A percentile compares a stretch with the other conserved stretches of the same genome.
Evolutionary conservation across 2,113 vertebrate genomes (phyloP).

Genomic region (Ia io): DNA sequence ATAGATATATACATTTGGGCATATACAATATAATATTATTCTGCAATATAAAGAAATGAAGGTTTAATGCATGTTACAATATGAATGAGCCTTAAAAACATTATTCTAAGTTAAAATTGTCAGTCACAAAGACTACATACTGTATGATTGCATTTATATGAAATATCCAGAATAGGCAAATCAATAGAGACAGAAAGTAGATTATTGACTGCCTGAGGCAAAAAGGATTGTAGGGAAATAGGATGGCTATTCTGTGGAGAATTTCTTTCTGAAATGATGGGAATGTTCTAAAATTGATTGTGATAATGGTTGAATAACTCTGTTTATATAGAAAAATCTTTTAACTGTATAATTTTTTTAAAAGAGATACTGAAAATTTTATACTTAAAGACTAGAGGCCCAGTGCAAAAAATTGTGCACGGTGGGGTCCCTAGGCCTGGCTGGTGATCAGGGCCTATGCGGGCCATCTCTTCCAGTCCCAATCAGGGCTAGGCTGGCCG

Average conservation of each 20-base stretch:
- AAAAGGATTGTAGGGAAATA: background rate
- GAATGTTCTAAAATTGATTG: background rate
- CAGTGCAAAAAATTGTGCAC: too few relatives aligned
- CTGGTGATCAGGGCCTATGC: too few relatives aligned
- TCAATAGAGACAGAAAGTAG: background rate
- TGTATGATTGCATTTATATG: background rate
- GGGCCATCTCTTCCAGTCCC: too few relatives aligned
- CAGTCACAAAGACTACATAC: background rate
- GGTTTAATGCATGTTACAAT: background rate
- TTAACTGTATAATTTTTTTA: background rate
- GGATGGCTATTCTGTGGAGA: background rate
- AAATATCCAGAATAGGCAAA: background rate
- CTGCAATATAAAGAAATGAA: background rate
- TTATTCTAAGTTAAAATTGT: background rate
- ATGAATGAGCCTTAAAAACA: background rate
- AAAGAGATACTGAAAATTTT: background rate
- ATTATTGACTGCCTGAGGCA: background rate
- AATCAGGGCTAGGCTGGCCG: too few relatives aligned
- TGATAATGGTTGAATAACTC: background rate
- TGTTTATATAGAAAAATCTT: background rate
- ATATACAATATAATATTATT: background rate
- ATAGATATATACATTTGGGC: background rate
- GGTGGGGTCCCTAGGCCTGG: too few relatives aligned
- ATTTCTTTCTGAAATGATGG: background rate
- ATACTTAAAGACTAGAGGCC: too few relatives aligned